Conservation (phyloP, 2,113 vertebrate species). For the Glaucidium brasilianum region DNA sequence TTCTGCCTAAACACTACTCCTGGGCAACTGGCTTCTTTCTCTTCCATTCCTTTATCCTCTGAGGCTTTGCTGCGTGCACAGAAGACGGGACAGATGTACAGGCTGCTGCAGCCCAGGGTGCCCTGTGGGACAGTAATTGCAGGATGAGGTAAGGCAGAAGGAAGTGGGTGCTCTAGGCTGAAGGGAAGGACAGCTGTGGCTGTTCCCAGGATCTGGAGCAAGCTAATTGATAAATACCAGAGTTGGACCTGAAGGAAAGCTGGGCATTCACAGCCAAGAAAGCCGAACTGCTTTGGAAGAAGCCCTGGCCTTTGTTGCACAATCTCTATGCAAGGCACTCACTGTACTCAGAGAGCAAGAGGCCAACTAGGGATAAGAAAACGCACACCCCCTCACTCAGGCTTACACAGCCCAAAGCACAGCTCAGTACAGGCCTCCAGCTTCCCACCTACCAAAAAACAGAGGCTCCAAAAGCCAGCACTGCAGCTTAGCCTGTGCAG, state of each 20-base stretch:
- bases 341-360: background rate
- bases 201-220: constrained; percentile 7
- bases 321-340: background rate
- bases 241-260: background rate
- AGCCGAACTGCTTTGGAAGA: background rate
- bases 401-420: background rate
- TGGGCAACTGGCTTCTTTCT: background rate
- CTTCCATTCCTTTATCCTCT: background rate
- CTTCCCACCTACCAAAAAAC: background rate
- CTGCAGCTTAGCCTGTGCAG: background rate
- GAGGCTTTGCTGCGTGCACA: background rate
- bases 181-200: background rate
- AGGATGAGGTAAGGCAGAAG: constrained; percentile 44
- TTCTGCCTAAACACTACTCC: background rate
- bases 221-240: constrained; percentile 16
- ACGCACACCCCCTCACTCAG: background rate
- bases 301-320: constrained; percentile 1
- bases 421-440: background rate
- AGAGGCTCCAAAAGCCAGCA: background rate
- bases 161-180: constrained; percentile 17
- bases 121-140: background rate
- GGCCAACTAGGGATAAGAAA: background rate
- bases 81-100: background rate
- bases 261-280: constrained; percentile 39
- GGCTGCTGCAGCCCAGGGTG: background rate